Evolutionary conservation across 2,797 vertebrate species (phyloP), one percentile per base, ranked within the genome.

Genomic region (Nannoperca australis): DNA sequence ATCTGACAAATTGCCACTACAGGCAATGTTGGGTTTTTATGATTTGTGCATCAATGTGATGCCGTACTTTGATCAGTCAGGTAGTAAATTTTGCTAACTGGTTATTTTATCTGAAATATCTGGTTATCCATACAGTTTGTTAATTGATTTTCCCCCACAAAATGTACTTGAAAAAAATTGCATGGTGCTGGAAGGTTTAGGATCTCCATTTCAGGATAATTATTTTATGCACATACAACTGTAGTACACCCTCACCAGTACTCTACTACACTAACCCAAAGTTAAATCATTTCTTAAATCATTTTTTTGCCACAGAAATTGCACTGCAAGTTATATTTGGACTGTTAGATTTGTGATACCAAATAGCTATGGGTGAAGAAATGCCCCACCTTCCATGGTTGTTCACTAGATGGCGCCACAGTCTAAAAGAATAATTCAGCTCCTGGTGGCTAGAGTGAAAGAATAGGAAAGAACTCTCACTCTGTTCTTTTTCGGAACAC

Each of bases 361-460:
- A 49, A 65, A 55, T 49, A 53, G 22, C 5, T 17, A 1, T 13
- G 18, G 18, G 7, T 38, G 51, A 50, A 18, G 1, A 47, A 42
- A 24, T 7, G 0, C 5, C 1, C 3, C 1, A 3, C 9, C 9
- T 60, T 49, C 15, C 3, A 9, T 40, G 5, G 1, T 10, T 34
- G 9, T 24, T 64, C 87, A 27, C 62, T 81, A 85, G 89, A 78
- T 86, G 73, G 69, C 7, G 55, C 4, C 24, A 81, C 24, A 78
- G 72, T 64, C 36, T 6, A 40, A 40, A 34, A 20, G 22, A 50
- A 3, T 3, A 9, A 5, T 49, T 44, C 38, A 17, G 3, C 2
- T 17, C 2, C 0, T 3, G 0, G 3, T 53, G 4, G 30, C 5
- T 5, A 11, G 5, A 75, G 58, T 47, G 3, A 2, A 15, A 3